Evolutionary conservation across 2,888 invertebrate species (phyloP).

Genomic region (Ephialtes manifestator): DNA sequence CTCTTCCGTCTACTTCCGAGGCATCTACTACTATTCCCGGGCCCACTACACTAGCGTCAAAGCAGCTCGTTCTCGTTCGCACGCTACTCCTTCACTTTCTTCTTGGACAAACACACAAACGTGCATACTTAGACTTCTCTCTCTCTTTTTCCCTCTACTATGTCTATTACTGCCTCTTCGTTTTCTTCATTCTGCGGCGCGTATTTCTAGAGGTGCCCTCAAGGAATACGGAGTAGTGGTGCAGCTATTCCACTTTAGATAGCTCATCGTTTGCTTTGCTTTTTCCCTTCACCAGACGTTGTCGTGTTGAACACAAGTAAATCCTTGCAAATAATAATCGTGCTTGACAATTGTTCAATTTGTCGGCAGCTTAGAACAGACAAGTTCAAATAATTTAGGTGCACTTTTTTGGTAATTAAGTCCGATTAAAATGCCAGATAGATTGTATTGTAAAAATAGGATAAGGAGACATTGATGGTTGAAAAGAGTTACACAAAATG

Average conservation of each 20-base stretch:
- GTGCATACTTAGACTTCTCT: slow-evolving; percentile 3
- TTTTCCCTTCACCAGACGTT: neutral
- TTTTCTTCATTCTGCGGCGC: slow-evolving; percentile 57
- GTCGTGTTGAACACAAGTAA: neutral
- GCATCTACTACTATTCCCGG: slow-evolving; percentile 30
- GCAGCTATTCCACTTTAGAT: slow-evolving; percentile 28
- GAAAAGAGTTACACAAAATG: too few relatives aligned
- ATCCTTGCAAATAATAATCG: neutral
- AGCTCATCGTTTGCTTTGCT: slow-evolving; percentile 2
- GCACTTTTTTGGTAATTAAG: too few relatives aligned
- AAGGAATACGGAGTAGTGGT: slow-evolving; percentile 26
- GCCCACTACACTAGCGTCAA: slow-evolving; percentile 22
- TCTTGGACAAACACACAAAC: slow-evolving; percentile 36
- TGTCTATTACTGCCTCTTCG: slow-evolving; percentile 52
- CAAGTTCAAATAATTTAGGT: neutral
- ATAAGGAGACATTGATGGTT: too few relatives aligned
- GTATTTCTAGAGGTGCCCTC: slow-evolving; percentile 49
- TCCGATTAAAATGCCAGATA: too few relatives aligned
- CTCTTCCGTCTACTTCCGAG: slow-evolving; percentile 30
- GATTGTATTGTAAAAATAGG: too few relatives aligned
- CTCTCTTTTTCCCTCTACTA: slow-evolving; percentile 22
- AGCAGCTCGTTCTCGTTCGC: slow-evolving; percentile 39
- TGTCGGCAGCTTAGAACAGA: neutral
- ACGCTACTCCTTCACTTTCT: slow-evolving; percentile 22
- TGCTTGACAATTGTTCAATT: neutral